phyloP scores from a whole-genome alignment of 2,888 invertebrate genomes.

The Leucozona laternaria region DNA sequence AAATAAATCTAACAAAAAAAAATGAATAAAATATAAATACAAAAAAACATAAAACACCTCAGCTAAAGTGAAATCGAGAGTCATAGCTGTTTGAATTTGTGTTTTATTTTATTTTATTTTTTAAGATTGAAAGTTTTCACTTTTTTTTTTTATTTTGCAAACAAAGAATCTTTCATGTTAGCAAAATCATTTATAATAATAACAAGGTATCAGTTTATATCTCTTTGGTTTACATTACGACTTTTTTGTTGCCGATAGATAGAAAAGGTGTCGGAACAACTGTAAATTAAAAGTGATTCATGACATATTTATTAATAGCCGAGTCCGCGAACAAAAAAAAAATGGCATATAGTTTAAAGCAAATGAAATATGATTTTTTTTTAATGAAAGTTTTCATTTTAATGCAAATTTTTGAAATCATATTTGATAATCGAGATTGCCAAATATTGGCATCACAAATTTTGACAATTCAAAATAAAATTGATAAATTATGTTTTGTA shows the following conservation, averaged over 20 bases:
- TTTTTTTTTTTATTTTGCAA: conserved; percentile 22
- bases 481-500: neutral
- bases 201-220: neutral
- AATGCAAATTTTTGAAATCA: neutral
- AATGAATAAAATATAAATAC: neutral
- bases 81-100: conserved; percentile 9
- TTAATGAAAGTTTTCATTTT: conserved; percentile 8
- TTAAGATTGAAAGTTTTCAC: conserved; percentile 38
- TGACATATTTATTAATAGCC: neutral
- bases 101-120: conserved; percentile 4
- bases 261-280: neutral
- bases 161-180: conserved; percentile 24
- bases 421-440: neutral
- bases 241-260: neutral
- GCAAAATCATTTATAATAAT: neutral
- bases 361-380: neutral
- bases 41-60: conserved; percentile 40
- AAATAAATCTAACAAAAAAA: neutral
- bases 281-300: neutral
- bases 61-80: conserved; percentile 68
- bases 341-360: neutral
- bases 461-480: conserved; percentile 1
- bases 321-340: neutral
- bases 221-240: neutral
- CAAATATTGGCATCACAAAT: neutral